Conservation (phyloP, 2,113 vertebrate genomes). For the Ariopsis seemanni region DNA sequence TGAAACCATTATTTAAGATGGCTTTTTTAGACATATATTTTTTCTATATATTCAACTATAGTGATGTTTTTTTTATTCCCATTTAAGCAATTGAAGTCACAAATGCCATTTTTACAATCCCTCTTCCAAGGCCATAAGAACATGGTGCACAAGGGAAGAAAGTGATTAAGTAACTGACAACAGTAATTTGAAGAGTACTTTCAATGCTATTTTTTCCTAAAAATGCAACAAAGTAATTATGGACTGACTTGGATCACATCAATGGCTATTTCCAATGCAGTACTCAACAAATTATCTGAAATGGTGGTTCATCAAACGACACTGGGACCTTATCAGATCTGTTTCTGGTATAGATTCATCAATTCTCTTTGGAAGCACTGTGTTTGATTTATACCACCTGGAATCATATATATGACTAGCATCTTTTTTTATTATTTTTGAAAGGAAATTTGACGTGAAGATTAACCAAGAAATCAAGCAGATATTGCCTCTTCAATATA, state of each 20-base stretch:
- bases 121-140: conserved; percentile 3
- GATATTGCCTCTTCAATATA: background rate
- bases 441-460: conserved; percentile 3
- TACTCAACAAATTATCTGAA: background rate
- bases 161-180: background rate
- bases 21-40: conserved; percentile 1
- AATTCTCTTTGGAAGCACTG: background rate
- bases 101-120: conserved; percentile 19
- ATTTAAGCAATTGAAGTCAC: background rate
- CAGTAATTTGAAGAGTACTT: conserved; percentile 2
- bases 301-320: background rate
- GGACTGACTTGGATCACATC: background rate
- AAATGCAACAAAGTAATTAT: conserved; percentile 10
- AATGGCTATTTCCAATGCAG: background rate
- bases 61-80: background rate
- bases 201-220: background rate
- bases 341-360: background rate
- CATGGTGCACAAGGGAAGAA: background rate
- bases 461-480: conserved; percentile 24
- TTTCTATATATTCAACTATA: background rate
- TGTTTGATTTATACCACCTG: background rate
- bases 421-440: background rate
- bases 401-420: conserved; percentile 24
- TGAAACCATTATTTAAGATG: conserved; percentile 15
- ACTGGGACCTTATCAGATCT: background rate